Evolutionary conservation across 2,888 invertebrate species (phyloP).

Genomic region (Epirrhoe alternata): DNA sequence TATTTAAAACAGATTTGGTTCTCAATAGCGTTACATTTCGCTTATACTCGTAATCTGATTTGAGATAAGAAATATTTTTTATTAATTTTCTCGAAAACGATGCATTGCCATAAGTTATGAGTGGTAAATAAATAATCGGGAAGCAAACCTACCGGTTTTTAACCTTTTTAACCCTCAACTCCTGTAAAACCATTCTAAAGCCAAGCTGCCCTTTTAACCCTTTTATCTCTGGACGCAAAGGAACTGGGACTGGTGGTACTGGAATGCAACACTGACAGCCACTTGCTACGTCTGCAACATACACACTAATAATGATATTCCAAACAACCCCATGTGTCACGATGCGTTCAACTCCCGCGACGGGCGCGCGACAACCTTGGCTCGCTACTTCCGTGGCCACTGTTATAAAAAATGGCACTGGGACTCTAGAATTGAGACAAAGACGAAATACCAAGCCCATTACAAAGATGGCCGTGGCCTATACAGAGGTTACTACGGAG

Average conservation of each 20-base stretch:
- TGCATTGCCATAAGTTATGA: no score
- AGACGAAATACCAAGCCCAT: not conserved
- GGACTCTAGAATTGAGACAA: not conserved
- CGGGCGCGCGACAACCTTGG: conserved; percentile 7
- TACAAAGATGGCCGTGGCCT: conserved; percentile 1
- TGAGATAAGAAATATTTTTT: no score
- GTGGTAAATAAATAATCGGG: no score
- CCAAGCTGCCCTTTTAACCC: no score
- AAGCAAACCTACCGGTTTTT: no score
- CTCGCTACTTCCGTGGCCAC: conserved; percentile 13
- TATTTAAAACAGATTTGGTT: no score
- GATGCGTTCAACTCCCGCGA: conserved; percentile 6
- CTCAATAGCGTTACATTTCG: no score
- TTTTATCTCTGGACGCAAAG: no score
- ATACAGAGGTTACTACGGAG: conserved; percentile 1
- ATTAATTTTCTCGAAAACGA: no score
- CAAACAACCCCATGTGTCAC: conserved; percentile 8
- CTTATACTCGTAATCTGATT: no score
- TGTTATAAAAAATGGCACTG: conserved; percentile 6
- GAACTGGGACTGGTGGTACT: not conserved
- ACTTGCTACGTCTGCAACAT: conserved; percentile 11
- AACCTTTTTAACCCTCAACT: no score
- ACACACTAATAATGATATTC: not conserved
- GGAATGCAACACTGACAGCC: not conserved
- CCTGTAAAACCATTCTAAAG: no score